phyloP scores from a whole-genome alignment of 2,888 invertebrate genomes.

The Stenotaenia linearis region DNA sequence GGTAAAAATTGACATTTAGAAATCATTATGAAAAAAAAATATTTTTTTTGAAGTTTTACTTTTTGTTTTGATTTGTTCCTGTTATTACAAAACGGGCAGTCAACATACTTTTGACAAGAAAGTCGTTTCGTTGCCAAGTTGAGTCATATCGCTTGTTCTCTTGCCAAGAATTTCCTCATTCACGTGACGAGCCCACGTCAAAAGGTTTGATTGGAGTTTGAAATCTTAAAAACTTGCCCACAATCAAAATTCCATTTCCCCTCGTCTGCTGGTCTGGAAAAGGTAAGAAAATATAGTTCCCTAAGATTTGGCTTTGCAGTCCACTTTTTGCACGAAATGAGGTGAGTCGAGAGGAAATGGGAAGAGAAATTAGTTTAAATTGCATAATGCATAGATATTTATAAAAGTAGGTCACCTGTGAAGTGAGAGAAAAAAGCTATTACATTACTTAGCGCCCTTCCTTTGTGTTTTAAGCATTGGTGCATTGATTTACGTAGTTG shows the following conservation, averaged over 20 bases:
- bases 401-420: slow-evolving; percentile 19
- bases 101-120: slow-evolving; percentile 15
- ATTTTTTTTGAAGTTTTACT: too few relatives aligned
- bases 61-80: background rate
- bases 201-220: background rate
- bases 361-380: background rate
- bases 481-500: background rate
- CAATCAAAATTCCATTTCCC: background rate
- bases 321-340: too few relatives aligned
- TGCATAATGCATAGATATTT: slow-evolving; percentile 3
- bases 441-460: background rate
- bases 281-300: background rate
- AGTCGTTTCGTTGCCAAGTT: background rate
- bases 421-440: background rate
- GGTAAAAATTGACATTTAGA: too few relatives aligned
- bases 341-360: too few relatives aligned
- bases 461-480: background rate
- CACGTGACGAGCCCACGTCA: slow-evolving; percentile 11
- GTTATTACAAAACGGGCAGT: background rate
- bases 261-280: background rate
- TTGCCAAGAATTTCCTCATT: background rate
- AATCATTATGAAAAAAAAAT: too few relatives aligned
- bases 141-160: background rate
- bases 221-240: background rate
- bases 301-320: too few relatives aligned